Base-by-base conservation (phyloP, 35 echinoderm and acorn worm genomes). In the Ophioderma brevispina region DNA sequence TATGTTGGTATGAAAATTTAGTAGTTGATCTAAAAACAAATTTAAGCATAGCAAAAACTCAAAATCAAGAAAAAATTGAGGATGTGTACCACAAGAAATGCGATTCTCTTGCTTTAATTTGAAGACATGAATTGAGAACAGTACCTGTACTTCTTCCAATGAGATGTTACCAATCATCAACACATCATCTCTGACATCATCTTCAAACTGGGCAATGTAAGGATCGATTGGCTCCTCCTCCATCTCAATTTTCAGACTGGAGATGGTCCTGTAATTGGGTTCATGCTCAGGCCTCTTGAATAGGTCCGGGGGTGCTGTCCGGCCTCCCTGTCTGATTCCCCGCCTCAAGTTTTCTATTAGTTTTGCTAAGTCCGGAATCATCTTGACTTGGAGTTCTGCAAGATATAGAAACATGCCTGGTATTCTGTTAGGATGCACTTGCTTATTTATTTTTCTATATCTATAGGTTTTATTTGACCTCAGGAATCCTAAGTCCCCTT, bases 111-210 rank as follows among this genome's bases (percentile, higher is more conserved):
- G n/a, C n/a, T n/a, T n/a, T n/a, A n/a, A n/a, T n/a, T n/a, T n/a
- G n/a, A n/a, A n/a, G n/a, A n/a, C n/a, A n/a, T n/a, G n/a, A n/a
- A n/a, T n/a, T n/a, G n/a, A n/a, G n/a, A n/a, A n/a, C n/a, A n/a
- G n/a, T 89, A 98, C 96, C 96, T 98, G 96, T 17, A 98, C 96
- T 87, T 98, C 96, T 52, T 98, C 92, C 78, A 98, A 38, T 28
- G 96, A 98, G 38, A 98, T 98, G 40, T 98, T 98, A 32, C 96
- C 96, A 52, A 98, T 98, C 96, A 98, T 98, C 79, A 98, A 85
- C 4, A 98, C 96, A 80, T 98, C 96, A 87, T 98, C 96, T 31
- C 76, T 46, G 55, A 98, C 78, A 77, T 88, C 94, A 81, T 94
- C 90, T 75, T 98, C 96, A 92, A 98, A 98, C 82, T 78, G 86